Conservation (phyloP, 2,113 vertebrate species). For the Emydocephalus ijimae region DNA sequence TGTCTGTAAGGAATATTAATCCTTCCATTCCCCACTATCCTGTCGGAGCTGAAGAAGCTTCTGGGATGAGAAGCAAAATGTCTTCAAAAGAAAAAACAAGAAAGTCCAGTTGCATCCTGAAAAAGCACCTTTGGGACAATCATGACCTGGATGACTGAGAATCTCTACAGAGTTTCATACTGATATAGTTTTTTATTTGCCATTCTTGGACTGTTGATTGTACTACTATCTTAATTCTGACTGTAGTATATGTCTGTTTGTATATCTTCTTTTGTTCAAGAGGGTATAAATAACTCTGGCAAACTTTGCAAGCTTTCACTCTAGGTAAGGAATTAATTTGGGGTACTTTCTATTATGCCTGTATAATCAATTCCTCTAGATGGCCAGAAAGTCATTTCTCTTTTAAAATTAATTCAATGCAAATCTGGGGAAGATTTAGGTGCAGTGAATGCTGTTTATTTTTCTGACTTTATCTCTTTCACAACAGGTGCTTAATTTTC, state of each 20-base stretch:
- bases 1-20: too few relatives aligned
- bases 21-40: too few relatives aligned
- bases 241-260: not conserved
- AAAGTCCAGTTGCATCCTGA: too few relatives aligned
- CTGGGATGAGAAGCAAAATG: too few relatives aligned
- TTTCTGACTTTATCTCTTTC: slow-evolving; percentile 25
- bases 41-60: too few relatives aligned
- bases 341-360: not conserved
- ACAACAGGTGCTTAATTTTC: not conserved
- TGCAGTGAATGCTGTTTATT: not conserved
- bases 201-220: not conserved
- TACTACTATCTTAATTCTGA: not conserved
- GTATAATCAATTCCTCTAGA: not conserved
- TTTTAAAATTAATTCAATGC: slow-evolving; percentile 11
- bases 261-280: not conserved
- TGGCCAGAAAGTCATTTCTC: not conserved
- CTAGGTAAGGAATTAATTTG: slow-evolving; percentile 14
- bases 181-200: slow-evolving; percentile 6
- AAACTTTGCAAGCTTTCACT: not conserved
- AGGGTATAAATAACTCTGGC: not conserved
- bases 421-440: not conserved
- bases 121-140: too few relatives aligned
- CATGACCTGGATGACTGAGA: too few relatives aligned
- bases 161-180: not conserved
- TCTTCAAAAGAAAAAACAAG: too few relatives aligned